These are phyloP conservation scores for Leptonema lineaticorne DNA, from an alignment of 1,140 invertebrate species.

Conservation along the genomic window DNA sequence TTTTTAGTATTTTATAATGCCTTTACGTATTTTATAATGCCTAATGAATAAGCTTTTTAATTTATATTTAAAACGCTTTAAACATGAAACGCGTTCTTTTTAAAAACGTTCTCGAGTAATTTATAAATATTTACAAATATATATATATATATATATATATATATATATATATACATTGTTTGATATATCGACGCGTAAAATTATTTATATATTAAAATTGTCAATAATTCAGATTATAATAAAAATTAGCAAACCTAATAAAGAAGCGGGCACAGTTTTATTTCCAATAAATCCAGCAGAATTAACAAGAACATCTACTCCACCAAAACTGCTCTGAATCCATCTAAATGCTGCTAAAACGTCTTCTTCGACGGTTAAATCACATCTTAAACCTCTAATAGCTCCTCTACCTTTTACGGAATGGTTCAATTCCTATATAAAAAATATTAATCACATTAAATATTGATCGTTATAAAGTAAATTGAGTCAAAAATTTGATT, in stretches of 20 bases:
- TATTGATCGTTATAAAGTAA: too few relatives aligned
- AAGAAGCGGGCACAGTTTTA: slow-evolving; percentile 29
- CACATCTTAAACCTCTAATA: slow-evolving; percentile 52
- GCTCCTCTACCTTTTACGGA: slow-evolving; percentile 41
- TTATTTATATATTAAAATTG: too few relatives aligned
- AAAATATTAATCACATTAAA: too few relatives aligned
- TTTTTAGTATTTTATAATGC: too few relatives aligned
- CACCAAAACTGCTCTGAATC: slow-evolving; percentile 58
- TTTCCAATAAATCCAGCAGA: slow-evolving; percentile 59
- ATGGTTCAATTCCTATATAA: slow-evolving; percentile 25
- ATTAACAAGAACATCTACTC: slow-evolving; percentile 68
- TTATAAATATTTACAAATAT: not conserved
- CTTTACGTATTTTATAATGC: too few relatives aligned
- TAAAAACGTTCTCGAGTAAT: too few relatives aligned
- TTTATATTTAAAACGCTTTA: too few relatives aligned
- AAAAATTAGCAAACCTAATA: slow-evolving; percentile 31
- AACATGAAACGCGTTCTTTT: too few relatives aligned
- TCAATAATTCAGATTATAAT: too few relatives aligned
- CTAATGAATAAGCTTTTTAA: too few relatives aligned
- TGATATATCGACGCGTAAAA: not conserved
- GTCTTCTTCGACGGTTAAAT: slow-evolving; percentile 63
- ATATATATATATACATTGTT: not conserved
- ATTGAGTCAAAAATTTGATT: too few relatives aligned
- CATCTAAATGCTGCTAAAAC: slow-evolving; percentile 64
- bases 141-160: not conserved